A percentile compares a stretch with the other conserved stretches of the same genome.
Evolutionary conservation across 2,113 vertebrate genomes (phyloP).

Genomic region (crab-eating macaque (Macaca fascicularis)): DNA sequence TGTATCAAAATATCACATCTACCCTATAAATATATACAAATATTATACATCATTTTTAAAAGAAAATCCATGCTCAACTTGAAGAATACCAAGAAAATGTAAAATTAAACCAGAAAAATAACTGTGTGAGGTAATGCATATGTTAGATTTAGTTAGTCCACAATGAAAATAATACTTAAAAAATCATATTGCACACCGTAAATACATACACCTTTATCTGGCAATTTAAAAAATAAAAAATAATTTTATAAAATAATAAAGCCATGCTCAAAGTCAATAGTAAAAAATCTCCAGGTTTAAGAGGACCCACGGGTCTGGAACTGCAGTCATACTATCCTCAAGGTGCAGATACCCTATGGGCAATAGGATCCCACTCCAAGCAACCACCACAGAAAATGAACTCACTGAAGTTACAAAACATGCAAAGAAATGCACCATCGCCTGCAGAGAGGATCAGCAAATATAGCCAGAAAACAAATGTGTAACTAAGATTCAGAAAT

Average conservation of each 20-base stretch:
- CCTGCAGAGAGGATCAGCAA: not conserved
- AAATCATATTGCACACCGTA: not conserved
- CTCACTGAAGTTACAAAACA: slow-evolving; percentile 30
- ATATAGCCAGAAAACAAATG: not conserved
- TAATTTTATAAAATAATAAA: not conserved
- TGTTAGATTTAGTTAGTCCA: not conserved
- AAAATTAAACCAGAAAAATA: not conserved
- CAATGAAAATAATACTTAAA: not conserved
- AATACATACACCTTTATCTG: not conserved
- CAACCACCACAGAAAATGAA: not conserved
- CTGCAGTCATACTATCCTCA: not conserved
- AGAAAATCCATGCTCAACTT: not conserved
- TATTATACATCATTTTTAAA: not conserved
- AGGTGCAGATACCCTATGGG: not conserved
- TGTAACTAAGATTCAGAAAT: not conserved
- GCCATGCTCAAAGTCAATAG: not conserved
- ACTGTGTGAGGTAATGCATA: not conserved
- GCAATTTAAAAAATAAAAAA: not conserved
- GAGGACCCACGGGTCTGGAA: not conserved
- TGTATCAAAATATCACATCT: not conserved
- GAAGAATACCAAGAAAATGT: not conserved
- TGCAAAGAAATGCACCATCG: not conserved
- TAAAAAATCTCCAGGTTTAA: not conserved
- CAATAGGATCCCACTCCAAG: not conserved
- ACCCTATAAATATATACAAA: not conserved